These are phyloP conservation scores for Danionella cerebrum DNA, from an alignment of 2,113 vertebrate genomes.

Conservation along the genomic window DNA sequence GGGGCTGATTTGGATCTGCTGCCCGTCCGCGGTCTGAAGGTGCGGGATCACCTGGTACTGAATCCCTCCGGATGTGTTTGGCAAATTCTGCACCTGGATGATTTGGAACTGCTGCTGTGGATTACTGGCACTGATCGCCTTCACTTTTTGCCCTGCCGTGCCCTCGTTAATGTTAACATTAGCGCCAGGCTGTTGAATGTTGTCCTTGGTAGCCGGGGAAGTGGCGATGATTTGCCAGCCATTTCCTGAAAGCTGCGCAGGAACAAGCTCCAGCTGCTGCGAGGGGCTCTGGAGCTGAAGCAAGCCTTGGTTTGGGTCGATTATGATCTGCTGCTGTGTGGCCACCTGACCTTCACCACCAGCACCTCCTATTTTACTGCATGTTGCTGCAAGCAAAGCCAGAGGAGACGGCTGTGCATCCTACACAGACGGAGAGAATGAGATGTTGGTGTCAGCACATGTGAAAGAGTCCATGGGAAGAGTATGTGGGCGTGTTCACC, in stretches of 20 bases:
- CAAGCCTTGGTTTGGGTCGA: slow-evolving; percentile 88
- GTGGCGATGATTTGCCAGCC: slow-evolving; percentile 95
- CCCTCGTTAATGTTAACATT: slow-evolving; percentile 63
- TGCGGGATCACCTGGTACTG: slow-evolving; percentile 99
- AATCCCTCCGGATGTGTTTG: slow-evolving; percentile 79
- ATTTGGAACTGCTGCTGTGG: slow-evolving; percentile 83
- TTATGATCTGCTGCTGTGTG: slow-evolving; percentile 81
- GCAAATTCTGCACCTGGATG: slow-evolving; percentile 83
- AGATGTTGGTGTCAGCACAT: slow-evolving; percentile 64
- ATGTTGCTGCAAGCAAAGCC: slow-evolving; percentile 95
- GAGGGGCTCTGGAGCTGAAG: slow-evolving; percentile 87
- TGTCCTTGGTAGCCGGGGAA: slow-evolving; percentile 85
- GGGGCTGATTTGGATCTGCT: slow-evolving; percentile 89
- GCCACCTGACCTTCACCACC: slow-evolving; percentile 79
- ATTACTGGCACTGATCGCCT: slow-evolving; percentile 56
- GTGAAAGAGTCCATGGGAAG: slow-evolving; percentile 70
- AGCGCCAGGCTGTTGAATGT: slow-evolving; percentile 69
- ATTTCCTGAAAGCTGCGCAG: slow-evolving; percentile 90
- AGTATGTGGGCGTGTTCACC: slow-evolving; percentile 69
- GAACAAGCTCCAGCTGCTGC: slow-evolving; percentile 92
- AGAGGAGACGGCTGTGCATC: slow-evolving; percentile 97
- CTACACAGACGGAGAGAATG: slow-evolving; percentile 55
- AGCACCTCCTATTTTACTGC: slow-evolving; percentile 98
- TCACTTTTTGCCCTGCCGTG: slow-evolving; percentile 78
- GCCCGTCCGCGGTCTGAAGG: slow-evolving; percentile 89